phyloP scores from a whole-genome alignment of 2,113 vertebrate species.

The Opisthocomus hoazin region DNA sequence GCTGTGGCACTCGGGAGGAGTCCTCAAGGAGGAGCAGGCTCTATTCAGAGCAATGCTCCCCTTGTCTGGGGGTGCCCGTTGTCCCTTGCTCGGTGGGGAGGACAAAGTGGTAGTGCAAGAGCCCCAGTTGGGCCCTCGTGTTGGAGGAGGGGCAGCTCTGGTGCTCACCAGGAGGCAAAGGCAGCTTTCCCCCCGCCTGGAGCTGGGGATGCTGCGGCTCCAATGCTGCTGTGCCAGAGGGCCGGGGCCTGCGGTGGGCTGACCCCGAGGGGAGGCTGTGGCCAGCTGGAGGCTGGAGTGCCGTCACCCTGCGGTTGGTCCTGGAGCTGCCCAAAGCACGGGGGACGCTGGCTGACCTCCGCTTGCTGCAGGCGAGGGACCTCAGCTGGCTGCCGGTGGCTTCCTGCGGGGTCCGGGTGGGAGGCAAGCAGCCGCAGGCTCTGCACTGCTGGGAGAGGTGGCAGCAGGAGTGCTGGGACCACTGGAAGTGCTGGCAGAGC shows the following conservation, averaged over 20 bases:
- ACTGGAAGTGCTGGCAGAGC: not conserved
- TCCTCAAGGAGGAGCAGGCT: rapidly evolving
- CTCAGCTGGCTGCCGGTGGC: not conserved
- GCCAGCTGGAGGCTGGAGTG: not conserved
- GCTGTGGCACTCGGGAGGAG: rapidly evolving
- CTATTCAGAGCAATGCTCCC: no score
- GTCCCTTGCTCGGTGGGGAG: rapidly evolving
- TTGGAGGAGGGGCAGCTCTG: not conserved
- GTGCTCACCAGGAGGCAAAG: not conserved
- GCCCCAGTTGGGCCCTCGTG: not conserved
- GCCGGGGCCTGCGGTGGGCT: not conserved
- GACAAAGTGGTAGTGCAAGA: rapidly evolving
- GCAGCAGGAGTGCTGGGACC: no score
- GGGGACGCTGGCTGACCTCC: not conserved
- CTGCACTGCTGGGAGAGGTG: not conserved
- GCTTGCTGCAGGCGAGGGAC: rapidly evolving
- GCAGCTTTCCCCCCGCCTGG: not conserved
- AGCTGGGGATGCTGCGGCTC: rapidly evolving
- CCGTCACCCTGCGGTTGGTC: rapidly evolving
- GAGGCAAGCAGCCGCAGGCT: not conserved
- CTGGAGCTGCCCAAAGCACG: no score
- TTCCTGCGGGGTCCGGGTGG: rapidly evolving
- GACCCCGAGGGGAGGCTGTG: not conserved
- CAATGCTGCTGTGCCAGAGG: not conserved
- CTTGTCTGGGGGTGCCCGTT: not conserved